phyloP scores from a whole-genome alignment of 1,140 invertebrate genomes.

The Neocloeon triangulifer region DNA sequence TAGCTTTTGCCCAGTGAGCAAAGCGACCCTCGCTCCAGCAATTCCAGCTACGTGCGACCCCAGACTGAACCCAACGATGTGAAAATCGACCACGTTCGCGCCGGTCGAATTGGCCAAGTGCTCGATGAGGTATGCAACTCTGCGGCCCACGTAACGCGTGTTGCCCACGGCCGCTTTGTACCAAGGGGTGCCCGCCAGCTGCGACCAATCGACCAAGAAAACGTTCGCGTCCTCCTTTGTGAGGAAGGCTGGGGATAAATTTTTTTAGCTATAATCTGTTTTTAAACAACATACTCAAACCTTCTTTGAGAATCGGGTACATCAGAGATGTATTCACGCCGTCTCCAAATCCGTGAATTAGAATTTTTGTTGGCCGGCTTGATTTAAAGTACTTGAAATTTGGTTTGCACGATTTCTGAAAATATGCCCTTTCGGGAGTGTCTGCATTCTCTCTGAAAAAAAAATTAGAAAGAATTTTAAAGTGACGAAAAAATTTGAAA shows the following conservation, averaged over 20 bases:
- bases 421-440: constrained; percentile 9
- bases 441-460: constrained; percentile 11
- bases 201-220: constrained; percentile 1
- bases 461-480: too few species aligned
- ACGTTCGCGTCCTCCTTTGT: not conserved
- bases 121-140: not conserved
- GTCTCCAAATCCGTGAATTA: constrained; percentile 15
- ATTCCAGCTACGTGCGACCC: constrained; percentile 9
- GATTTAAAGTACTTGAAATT: constrained; percentile 11
- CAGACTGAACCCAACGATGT: constrained; percentile 8
- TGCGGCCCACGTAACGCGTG: not conserved
- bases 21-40: constrained; percentile 1
- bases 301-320: constrained; percentile 12
- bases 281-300: constrained; percentile 5
- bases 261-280: not conserved
- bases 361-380: constrained; percentile 10
- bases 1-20: not conserved
- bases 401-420: constrained; percentile 11
- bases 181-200: not conserved
- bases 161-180: not conserved
- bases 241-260: not conserved
- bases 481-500: too few species aligned
- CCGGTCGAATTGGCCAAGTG: not conserved
- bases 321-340: constrained; percentile 12
- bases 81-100: constrained; percentile 3